Conservation (phyloP, 2,113 vertebrate species). For the Thamnophis sirtalis region DNA sequence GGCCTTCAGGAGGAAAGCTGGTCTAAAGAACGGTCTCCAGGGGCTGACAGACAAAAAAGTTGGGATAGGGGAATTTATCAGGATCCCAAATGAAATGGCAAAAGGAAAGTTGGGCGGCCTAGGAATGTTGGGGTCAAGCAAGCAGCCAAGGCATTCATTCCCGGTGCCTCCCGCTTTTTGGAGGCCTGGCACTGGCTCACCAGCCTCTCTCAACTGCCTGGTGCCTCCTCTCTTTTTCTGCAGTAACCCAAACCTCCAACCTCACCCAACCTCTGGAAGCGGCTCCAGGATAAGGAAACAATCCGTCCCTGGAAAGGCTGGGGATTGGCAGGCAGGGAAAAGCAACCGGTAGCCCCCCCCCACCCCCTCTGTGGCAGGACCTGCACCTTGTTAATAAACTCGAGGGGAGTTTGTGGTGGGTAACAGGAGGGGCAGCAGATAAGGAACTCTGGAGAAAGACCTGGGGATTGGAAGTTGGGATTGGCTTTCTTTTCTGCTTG, state of each 20-base stretch:
- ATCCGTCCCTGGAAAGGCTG: too few species aligned
- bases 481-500: too few species aligned
- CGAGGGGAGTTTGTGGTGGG: not conserved
- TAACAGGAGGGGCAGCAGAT: not conserved
- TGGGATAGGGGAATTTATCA: not conserved
- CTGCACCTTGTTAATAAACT: not conserved
- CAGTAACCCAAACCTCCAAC: not conserved
- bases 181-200: not conserved
- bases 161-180: not conserved
- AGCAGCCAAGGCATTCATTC: not conserved
- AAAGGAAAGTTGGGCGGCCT: not conserved
- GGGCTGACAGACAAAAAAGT: not conserved
- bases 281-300: not conserved
- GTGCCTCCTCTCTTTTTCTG: not conserved
- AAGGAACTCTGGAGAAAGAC: not conserved
- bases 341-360: too few species aligned
- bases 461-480: not conserved
- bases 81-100: not conserved
- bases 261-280: not conserved
- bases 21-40: not conserved
- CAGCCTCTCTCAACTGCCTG: not conserved
- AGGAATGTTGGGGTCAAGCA: not conserved
- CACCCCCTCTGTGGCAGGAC: not conserved
- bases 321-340: not conserved
- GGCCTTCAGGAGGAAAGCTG: conserved; percentile 40